These are phyloP conservation scores for Anadara kagoshimensis DNA, from an alignment of 1,140 invertebrate genomes.

Conservation along the genomic window DNA sequence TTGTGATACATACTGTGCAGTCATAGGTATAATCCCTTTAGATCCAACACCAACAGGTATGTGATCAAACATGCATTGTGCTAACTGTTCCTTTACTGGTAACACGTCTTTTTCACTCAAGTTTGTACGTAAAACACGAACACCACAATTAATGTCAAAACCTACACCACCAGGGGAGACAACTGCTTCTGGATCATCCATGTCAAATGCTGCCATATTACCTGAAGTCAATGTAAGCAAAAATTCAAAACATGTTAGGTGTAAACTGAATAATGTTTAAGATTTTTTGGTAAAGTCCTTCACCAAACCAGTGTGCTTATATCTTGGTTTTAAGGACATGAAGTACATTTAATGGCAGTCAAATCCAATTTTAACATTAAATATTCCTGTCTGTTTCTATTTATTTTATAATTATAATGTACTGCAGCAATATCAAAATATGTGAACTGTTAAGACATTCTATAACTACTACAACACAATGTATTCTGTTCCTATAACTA, in stretches of 20 bases:
- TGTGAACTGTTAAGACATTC: too few species aligned
- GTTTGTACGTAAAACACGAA: constrained; percentile 95
- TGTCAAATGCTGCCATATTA: constrained; percentile 99
- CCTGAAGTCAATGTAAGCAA: constrained; percentile 76
- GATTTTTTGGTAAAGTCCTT: background rate
- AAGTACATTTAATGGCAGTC: too few species aligned
- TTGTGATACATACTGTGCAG: constrained; percentile 78
- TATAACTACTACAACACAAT: too few species aligned
- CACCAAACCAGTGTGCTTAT: background rate
- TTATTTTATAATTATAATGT: too few species aligned
- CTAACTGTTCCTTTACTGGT: constrained; percentile 97
- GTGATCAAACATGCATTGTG: constrained; percentile 99
- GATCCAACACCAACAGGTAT: constrained; percentile 99
- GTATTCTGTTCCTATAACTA: too few species aligned
- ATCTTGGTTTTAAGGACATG: too few species aligned
- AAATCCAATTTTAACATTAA: too few species aligned
- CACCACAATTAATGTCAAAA: constrained; percentile 99
- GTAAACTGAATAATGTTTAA: background rate
- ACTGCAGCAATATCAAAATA: too few species aligned
- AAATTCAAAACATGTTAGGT: too few species aligned
- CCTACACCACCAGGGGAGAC: constrained; percentile 99
- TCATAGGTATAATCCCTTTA: constrained; percentile 99
- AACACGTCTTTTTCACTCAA: constrained; percentile 94
- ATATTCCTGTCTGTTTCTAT: too few species aligned
- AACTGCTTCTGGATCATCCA: constrained; percentile 92